Evolutionary conservation across 2,113 vertebrate genomes (phyloP).

Genomic region (Oreotrochilus melanogaster): DNA sequence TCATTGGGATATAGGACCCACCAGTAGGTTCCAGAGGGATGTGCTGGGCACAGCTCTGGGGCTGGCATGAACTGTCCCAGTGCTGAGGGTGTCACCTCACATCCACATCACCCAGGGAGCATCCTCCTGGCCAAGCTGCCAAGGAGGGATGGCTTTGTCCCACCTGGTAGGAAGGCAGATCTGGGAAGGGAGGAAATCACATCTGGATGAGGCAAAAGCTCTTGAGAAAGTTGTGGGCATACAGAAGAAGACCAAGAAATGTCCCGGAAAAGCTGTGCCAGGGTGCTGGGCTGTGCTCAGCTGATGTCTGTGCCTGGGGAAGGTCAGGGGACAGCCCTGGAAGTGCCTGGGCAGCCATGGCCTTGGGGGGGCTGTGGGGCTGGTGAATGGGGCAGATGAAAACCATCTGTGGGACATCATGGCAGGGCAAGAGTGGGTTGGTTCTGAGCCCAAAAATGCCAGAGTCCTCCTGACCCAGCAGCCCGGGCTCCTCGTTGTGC

Average conservation of each 20-base stretch:
- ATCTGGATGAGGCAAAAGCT: neutral
- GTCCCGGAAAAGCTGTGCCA: neutral
- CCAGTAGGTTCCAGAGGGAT: no score
- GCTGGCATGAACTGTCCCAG: fast-evolving
- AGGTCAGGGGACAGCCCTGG: neutral
- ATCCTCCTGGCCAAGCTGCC: fast-evolving
- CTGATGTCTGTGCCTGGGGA: fast-evolving
- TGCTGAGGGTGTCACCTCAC: fast-evolving
- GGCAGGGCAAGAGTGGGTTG: no score
- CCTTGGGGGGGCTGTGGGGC: fast-evolving
- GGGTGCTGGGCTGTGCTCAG: neutral
- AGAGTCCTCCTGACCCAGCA: neutral
- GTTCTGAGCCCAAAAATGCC: fast-evolving
- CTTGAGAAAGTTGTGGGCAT: neutral
- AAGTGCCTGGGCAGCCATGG: fast-evolving
- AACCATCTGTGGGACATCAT: fast-evolving
- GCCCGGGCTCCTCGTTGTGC: fast-evolving
- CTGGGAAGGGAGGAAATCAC: neutral
- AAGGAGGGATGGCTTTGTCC: neutral
- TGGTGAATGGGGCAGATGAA: neutral
- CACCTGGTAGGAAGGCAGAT: neutral
- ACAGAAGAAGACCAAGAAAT: neutral
- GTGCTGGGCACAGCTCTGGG: neutral
- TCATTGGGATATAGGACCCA: no score
- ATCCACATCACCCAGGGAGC: fast-evolving